phyloP scores from a whole-genome alignment of 2,113 vertebrate species.

The Acinonyx jubatus region DNA sequence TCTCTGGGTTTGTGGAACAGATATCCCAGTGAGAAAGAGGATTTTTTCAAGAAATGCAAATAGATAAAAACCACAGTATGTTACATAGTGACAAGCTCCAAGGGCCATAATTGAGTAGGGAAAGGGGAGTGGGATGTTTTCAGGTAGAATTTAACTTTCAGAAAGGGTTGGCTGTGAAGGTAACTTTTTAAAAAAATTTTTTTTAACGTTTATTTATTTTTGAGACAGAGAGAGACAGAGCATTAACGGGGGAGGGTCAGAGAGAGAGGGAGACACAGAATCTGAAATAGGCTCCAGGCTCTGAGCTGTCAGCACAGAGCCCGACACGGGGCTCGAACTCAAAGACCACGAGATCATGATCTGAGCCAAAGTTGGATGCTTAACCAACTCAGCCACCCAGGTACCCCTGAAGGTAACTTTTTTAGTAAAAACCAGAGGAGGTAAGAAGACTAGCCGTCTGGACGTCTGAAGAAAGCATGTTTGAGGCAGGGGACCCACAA shows the following conservation, averaged over 20 bases:
- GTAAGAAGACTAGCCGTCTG: not conserved
- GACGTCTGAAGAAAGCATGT: rapidly evolving
- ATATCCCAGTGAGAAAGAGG: not conserved
- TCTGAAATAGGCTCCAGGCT: too few species aligned
- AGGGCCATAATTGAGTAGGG: not conserved
- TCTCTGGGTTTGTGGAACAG: not conserved
- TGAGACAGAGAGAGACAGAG: too few species aligned
- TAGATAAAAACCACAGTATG: not conserved
- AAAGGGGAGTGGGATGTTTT: not conserved
- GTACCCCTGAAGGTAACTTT: not conserved
- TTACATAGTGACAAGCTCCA: not conserved
- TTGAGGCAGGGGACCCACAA: not conserved
- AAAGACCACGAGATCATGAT: too few species aligned
- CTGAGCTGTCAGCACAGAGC: too few species aligned
- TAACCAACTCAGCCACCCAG: too few species aligned
- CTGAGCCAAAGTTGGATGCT: too few species aligned
- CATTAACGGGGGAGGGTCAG: too few species aligned
- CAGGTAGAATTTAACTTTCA: not conserved
- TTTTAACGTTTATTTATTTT: too few species aligned
- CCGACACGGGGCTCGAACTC: too few species aligned
- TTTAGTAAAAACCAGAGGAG: not conserved
- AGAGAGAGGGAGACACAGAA: too few species aligned
- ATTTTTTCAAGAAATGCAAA: not conserved
- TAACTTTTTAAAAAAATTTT: rapidly evolving
- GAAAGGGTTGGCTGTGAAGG: not conserved